Conservation (phyloP, 2,797 vertebrate genomes). For the Semaprochilodus insignis region DNA sequence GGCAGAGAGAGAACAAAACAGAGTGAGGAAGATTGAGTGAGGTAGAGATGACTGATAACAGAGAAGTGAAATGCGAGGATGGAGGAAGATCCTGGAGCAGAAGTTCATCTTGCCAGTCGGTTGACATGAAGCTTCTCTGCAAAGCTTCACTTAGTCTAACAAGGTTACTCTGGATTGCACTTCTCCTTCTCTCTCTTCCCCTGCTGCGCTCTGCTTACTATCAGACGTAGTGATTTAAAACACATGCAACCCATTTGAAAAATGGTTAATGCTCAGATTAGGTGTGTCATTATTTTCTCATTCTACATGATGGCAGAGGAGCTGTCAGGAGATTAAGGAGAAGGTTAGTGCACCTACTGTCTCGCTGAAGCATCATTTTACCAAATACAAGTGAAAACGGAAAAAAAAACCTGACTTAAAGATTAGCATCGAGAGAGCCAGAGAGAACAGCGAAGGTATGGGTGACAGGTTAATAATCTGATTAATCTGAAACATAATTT, state of each 20-base stretch:
- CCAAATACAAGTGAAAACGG: constrained; percentile 73
- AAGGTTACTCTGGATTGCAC: constrained; percentile 79
- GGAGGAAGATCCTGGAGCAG: constrained; percentile 69
- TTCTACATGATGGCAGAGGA: constrained; percentile 67
- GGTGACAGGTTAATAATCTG: constrained; percentile 67
- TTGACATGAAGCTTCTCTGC: constrained; percentile 81
- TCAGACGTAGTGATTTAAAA: constrained; percentile 81
- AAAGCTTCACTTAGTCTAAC: constrained; percentile 83
- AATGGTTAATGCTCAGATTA: constrained; percentile 80
- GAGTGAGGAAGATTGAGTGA: constrained; percentile 49
- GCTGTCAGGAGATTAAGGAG: constrained; percentile 73
- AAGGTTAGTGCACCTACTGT: constrained; percentile 69
- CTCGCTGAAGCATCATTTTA: constrained; percentile 70
- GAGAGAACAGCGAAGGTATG: constrained; percentile 64
- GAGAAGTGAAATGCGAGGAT: constrained; percentile 62
- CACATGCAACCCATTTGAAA: constrained; percentile 78
- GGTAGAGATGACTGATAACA: constrained; percentile 59
- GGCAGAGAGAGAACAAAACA: constrained; percentile 45
- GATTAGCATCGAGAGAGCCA: constrained; percentile 70
- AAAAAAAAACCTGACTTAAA: constrained; percentile 69
- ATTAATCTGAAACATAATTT: constrained; percentile 71
- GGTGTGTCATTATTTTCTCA: constrained; percentile 80
- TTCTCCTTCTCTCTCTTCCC: constrained; percentile 69
- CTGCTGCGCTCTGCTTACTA: constrained; percentile 77
- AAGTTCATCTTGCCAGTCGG: constrained; percentile 76